phyloP scores from a whole-genome alignment of 2,797 vertebrate genomes.

The Lutjanus campechanus region DNA sequence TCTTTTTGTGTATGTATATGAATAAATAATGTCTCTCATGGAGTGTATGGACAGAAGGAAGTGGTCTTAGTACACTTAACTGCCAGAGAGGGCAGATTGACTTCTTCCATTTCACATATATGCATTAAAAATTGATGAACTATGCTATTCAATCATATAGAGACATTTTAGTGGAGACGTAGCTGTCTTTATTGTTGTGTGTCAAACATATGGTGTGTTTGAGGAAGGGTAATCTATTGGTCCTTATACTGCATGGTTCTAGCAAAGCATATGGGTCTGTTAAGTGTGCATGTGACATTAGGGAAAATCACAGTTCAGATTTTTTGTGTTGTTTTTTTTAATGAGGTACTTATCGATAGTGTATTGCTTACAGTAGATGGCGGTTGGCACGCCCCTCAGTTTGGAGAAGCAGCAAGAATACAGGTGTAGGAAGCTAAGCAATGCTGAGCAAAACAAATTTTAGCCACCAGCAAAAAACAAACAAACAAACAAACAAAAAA shows the following conservation, averaged over 20 bases:
- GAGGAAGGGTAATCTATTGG: constrained; percentile 23
- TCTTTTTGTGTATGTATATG: constrained; percentile 62
- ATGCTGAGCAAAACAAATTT: too few relatives aligned
- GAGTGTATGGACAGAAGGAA: constrained; percentile 44
- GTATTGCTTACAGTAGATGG: too few relatives aligned
- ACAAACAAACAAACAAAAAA: too few relatives aligned
- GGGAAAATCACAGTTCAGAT: background rate
- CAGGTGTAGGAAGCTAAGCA: too few relatives aligned
- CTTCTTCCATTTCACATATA: constrained; percentile 68
- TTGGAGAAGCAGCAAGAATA: too few relatives aligned
- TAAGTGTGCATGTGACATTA: constrained; percentile 2
- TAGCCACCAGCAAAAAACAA: too few relatives aligned
- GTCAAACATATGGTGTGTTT: constrained; percentile 45
- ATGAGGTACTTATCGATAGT: too few relatives aligned
- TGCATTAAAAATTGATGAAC: constrained; percentile 80
- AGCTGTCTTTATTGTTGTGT: constrained; percentile 44
- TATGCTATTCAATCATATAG: constrained; percentile 53
- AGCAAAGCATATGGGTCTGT: constrained; percentile 25
- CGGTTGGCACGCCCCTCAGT: too few relatives aligned
- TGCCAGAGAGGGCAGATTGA: constrained; percentile 68
- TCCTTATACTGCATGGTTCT: constrained; percentile 6
- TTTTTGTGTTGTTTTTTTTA: too few relatives aligned
- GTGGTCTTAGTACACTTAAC: constrained; percentile 58
- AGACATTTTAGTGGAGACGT: constrained; percentile 54
- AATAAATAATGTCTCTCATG: constrained; percentile 79